Evolutionary conservation across 2,113 vertebrate species (phyloP), one percentile per base, ranked within the genome.

Genomic region (Rafetus swinhoei): DNA sequence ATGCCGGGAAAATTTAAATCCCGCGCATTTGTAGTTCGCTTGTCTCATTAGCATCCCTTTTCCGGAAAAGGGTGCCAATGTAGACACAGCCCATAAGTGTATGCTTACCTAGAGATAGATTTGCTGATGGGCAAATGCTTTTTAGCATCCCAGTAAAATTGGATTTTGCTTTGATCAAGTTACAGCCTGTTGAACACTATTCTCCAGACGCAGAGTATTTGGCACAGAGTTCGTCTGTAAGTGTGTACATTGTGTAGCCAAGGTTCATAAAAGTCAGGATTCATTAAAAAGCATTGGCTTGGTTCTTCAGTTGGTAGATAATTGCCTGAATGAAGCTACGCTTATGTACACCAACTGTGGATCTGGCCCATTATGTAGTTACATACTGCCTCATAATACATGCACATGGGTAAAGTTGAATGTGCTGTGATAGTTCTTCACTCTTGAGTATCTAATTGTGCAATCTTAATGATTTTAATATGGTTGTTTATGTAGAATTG

Each of bases 161-260:
- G 65, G 27, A 35, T 90, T 92, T 79, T 52, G 18, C 56, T 39
- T n/a, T 56, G 11, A 0, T 62, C 5, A 84, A 76, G n/a, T 59
- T 92, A 81, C 15, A 69, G 2, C 18, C 65, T 12, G 4, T 29
- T 39, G 53, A 4, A 21, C 39, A 62, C 29, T 62, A 8, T 81
- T 32, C 80, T 57, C 52, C 77, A 56, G 32, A 7, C 74, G 62
- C 2, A 4, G 82, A 69, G 35, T 52, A 21, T 6, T 39, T 76
- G 14, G 35, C 0, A 0, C 52, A 39, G 27, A 1, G 3, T n/a
- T 53, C 39, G 0, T 15, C 39, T 27, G 13, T 1, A 0, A 60
- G 52, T 39, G 29, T 60, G 59, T 27, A 35, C 0, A 0, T 11
- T 52, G 6, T 27, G 10, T 29, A 15, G 65, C 45, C 69, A 39